phyloP scores from a whole-genome alignment of 2,888 invertebrate genomes.

The Diadegma fenestrale region DNA sequence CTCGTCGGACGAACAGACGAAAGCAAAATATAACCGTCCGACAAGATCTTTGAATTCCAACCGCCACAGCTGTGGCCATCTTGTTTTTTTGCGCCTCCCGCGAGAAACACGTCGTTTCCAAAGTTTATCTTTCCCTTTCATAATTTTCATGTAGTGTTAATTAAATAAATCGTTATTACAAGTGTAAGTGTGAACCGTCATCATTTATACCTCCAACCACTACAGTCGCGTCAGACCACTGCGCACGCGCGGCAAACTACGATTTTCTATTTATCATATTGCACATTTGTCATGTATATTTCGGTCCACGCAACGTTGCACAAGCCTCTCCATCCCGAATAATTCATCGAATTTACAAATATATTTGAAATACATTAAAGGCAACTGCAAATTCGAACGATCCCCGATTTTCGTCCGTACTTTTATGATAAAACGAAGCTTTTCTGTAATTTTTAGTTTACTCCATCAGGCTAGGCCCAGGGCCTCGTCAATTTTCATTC shows the following conservation, averaged over 20 bases:
- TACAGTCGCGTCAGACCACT: neutral
- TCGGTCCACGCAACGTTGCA: neutral
- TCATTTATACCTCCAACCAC: neutral
- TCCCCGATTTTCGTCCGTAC: neutral
- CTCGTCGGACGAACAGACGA: neutral
- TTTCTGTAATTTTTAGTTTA: neutral
- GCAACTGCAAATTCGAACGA: neutral
- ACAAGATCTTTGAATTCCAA: neutral
- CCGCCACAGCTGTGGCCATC: neutral
- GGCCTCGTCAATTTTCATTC: too few species aligned
- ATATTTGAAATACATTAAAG: neutral
- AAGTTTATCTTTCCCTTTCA: neutral
- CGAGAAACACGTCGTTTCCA: neutral
- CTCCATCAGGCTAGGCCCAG: too few species aligned
- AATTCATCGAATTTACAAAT: neutral
- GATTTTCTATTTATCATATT: conserved; percentile 31
- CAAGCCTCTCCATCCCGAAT: neutral
- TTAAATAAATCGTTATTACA: neutral
- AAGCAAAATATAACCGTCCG: neutral
- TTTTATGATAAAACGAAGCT: neutral
- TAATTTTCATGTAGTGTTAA: neutral
- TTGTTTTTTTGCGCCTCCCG: neutral
- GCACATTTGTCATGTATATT: neutral
- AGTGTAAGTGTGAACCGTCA: neutral
- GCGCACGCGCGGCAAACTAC: conserved; percentile 55